Evolutionary conservation across 2,888 invertebrate species (phyloP).

Genomic region (Heliconius ismenius): DNA sequence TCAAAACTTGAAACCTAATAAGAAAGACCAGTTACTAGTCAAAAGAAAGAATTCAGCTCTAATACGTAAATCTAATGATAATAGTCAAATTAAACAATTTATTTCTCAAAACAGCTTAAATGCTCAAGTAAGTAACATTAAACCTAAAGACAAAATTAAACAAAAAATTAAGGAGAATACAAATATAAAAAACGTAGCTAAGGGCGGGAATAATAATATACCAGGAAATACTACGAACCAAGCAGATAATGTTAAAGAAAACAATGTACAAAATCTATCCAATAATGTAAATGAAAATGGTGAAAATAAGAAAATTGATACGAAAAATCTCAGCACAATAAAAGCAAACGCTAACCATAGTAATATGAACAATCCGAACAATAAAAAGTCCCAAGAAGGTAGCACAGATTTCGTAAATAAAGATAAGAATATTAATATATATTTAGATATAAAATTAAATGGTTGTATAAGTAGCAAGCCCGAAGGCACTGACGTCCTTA

Average conservation of each 20-base stretch:
- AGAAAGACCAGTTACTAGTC: conserved; percentile 9
- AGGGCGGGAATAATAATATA: neutral
- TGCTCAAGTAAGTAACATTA: conserved; percentile 2
- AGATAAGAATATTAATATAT: conserved; percentile 57
- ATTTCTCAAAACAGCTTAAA: neutral
- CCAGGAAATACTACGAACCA: neutral
- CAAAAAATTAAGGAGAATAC: neutral
- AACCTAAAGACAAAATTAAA: conserved; percentile 10
- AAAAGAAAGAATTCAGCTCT: conserved; percentile 11
- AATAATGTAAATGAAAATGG: neutral
- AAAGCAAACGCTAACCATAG: neutral
- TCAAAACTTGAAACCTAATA: neutral
- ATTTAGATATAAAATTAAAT: conserved; percentile 58
- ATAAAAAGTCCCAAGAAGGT: conserved; percentile 29
- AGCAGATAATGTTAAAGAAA: neutral
- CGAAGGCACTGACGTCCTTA: conserved; percentile 30
- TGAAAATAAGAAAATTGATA: neutral
- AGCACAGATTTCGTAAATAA: conserved; percentile 50
- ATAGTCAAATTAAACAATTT: conserved; percentile 12
- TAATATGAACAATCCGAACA: neutral
- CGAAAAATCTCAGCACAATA: neutral
- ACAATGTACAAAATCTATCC: neutral
- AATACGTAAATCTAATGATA: neutral
- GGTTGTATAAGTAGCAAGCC: conserved; percentile 43
- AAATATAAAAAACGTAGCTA: neutral